Base-by-base conservation (phyloP, 2,113 vertebrate species). In the Cryptomyrus ogoouensis region DNA sequence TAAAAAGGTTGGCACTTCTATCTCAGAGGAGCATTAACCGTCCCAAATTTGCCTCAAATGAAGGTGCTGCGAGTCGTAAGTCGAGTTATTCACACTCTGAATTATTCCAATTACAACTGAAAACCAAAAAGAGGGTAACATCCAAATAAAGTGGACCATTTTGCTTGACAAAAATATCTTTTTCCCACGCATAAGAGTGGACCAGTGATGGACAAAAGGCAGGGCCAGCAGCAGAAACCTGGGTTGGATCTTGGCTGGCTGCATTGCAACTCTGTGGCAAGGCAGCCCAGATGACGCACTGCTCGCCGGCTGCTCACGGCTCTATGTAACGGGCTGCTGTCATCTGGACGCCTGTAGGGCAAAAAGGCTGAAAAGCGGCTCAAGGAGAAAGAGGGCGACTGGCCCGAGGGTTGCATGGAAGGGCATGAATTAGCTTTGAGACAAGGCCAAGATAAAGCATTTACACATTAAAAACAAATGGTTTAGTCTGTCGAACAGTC, bases 1-100 rank as follows among this genome's bases (percentile, higher is more conserved):
- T 86, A 86, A 86, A 86, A 27, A 80, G 31, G 31, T 80, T 80
- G 74, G 74, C 74, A 80, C 74, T 77, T 77, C 13, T 77, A 39
- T 80, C 35, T 80, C 74, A 80, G 35, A 42, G 31, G 74, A 80
- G 74, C 31, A 31, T 70, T 70, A 70, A 70, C 62, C 3, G 27
- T 42, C 13, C 35, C 35, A 80, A 80, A 80, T 80, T 42, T 42
- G 35, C 74, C 74, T 80, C 35, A 80, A 42, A 80, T 35, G 74
- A 77, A 77, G 70, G 42, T 80, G 74, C 15, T 77, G 74, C 6
- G 74, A 80, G 35, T 39, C 4, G 35, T 19, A 80, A 42, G 74
- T 31, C 21, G 15, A 35, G 27, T 39, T 39, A 19, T 77, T 77
- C 74, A 80, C 74, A 80, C 35, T 42, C 17, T 80, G 74, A 80